Conservation (phyloP, 2,113 vertebrate genomes). For the Asarcornis scutulata region DNA sequence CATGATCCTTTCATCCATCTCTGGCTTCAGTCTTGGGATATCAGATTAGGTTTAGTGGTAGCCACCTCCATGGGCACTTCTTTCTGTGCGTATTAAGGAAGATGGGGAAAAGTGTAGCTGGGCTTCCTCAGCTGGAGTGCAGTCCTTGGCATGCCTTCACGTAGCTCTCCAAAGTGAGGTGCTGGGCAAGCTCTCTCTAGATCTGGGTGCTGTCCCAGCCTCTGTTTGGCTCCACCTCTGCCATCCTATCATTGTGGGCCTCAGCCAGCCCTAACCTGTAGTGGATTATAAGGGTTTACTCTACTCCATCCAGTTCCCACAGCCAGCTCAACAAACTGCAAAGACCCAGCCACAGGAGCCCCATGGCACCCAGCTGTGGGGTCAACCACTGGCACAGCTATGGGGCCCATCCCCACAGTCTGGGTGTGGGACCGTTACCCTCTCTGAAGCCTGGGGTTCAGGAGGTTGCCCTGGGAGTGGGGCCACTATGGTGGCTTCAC, state of each 20-base stretch:
- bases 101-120: neutral
- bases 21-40: neutral
- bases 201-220: neutral
- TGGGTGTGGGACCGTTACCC: accelerated
- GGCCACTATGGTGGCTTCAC: too few species aligned
- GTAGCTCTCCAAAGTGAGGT: neutral
- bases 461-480: too few species aligned
- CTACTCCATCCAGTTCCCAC: neutral
- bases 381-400: accelerated
- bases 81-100: neutral
- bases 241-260: accelerated
- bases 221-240: accelerated
- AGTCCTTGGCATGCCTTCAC: neutral
- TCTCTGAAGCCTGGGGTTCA: too few species aligned
- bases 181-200: too few species aligned
- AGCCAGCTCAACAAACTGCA: neutral
- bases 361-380: too few species aligned
- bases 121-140: accelerated
- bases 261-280: accelerated
- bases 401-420: accelerated
- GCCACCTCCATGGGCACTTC: accelerated
- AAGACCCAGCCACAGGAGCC: neutral
- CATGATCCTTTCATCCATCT: accelerated
- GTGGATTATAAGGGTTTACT: neutral
- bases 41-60: neutral